Percentiles rank a stretch among this genome's conserved stretches.
Conservation (phyloP, 92 coral and sea anemone species). For the Zoanthus solanderi region DNA sequence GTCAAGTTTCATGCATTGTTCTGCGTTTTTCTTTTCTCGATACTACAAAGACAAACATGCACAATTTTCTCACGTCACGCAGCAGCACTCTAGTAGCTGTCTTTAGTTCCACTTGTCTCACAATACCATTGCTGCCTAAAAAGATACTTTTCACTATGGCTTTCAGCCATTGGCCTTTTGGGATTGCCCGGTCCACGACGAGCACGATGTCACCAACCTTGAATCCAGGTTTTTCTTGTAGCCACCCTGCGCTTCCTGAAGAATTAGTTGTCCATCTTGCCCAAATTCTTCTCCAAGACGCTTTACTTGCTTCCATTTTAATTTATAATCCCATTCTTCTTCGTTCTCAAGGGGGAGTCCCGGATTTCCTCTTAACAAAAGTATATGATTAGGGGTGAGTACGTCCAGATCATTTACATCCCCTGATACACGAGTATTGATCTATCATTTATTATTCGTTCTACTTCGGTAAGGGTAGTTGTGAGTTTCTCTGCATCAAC, state of each 20-base stretch:
- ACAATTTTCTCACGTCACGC: conserved; percentile 51
- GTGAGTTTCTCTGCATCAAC: conserved; percentile 62
- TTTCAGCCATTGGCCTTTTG: conserved; percentile 64
- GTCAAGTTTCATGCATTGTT: too few species aligned
- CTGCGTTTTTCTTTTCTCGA: too few species aligned
- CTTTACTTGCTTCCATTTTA: conserved; percentile 72
- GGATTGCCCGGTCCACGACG: conserved; percentile 28
- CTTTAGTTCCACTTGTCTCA: conserved; percentile 50
- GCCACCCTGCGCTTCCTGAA: conserved; percentile 59
- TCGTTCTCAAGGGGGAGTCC: conserved; percentile 41
- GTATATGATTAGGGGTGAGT: conserved; percentile 62
- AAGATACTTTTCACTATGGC: conserved; percentile 46
- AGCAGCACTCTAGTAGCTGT: conserved; percentile 31
- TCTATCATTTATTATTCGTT: conserved; percentile 66
- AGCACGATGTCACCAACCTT: conserved; percentile 63
- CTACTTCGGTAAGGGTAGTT: conserved; percentile 68
- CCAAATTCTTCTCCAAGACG: conserved; percentile 59
- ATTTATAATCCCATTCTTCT: conserved; percentile 47
- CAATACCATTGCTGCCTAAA: conserved; percentile 53
- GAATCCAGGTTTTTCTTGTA: conserved; percentile 49
- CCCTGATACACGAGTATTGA: conserved; percentile 66
- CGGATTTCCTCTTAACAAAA: conserved; percentile 47
- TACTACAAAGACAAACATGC: conserved; percentile 21
- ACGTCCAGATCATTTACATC: conserved; percentile 63
- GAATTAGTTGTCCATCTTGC: conserved; percentile 46